Base-by-base conservation (phyloP, 2,888 invertebrate genomes). In the Tenthredo mesomela region DNA sequence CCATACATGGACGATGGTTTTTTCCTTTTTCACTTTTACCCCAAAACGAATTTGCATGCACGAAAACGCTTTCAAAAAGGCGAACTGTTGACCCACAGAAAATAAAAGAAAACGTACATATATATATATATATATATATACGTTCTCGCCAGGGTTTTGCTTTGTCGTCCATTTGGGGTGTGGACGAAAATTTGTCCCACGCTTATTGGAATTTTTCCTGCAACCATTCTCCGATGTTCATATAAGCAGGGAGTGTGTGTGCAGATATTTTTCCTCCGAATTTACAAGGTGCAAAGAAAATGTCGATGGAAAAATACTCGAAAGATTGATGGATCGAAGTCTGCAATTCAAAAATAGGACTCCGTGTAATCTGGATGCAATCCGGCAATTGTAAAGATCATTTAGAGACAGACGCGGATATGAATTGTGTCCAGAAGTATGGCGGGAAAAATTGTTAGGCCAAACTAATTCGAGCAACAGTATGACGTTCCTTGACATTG, bases 121-220 rank as follows among this genome's bases (percentile, higher is more conserved):
- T 10, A 40, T 40, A 21, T 37, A 29, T n/a, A n/a, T n/a, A n/a
- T n/a, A n/a, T n/a, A n/a, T n/a, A n/a, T n/a, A 71, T 12, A 71
- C 71, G n/a, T 71, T 40, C 71, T 21, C 6, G 43, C 43, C n/a
- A 3, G 12, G 40, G 0, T 6, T 71, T 71, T 21, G 40, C 21
- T 71, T n/a, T 21, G 33, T 70, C 37, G 70, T 70, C n/a, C 70
- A 37, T 18, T 21, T 12, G 33, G 7, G 18, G 70, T 37, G 29
- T 37, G 37, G 33, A 29, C 37, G 7, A 7, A 29, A 33, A 70
- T 37, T 29, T 37, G 29, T 12, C 70, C 29, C 70, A 21, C 25
- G 10, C 25, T 61, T 61, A 61, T 61, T 61, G 61, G 29, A 67
- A 67, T 67, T 67, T 67, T 67, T 67, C 67, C 29, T 25, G 12